Evolutionary conservation across 2,113 vertebrate genomes (phyloP).

Genomic region (Macrotis lagotis): DNA sequence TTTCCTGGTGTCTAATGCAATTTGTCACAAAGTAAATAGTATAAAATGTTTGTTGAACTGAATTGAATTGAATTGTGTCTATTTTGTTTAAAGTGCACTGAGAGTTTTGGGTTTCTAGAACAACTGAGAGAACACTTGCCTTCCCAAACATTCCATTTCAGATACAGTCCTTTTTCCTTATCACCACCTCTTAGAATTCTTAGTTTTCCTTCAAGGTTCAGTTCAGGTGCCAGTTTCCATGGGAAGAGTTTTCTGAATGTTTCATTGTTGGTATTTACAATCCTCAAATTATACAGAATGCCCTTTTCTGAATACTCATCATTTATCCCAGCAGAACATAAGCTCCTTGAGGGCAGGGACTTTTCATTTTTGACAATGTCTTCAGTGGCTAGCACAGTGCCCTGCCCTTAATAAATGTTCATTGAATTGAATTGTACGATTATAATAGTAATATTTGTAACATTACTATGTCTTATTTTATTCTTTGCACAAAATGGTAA

Average conservation of each 20-base stretch:
- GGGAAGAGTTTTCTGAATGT: neutral
- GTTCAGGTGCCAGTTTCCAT: neutral
- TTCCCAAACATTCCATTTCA: neutral
- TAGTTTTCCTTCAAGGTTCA: neutral
- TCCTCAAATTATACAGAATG: neutral
- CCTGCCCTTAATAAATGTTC: neutral
- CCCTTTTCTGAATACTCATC: neutral
- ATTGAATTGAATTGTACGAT: neutral
- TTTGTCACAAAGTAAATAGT: neutral
- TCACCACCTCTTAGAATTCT: neutral
- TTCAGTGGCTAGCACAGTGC: neutral
- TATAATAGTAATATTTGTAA: neutral
- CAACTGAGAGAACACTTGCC: neutral
- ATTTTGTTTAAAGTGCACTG: neutral
- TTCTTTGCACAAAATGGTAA: neutral
- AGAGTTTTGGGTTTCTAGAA: neutral
- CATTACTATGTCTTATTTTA: neutral
- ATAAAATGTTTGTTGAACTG: neutral
- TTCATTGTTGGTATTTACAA: neutral
- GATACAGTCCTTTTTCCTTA: neutral
- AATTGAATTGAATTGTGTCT: neutral
- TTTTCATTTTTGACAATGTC: neutral
- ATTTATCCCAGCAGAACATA: neutral
- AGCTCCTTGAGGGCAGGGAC: neutral
- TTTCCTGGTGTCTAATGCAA: neutral